Evolutionary conservation across 2,888 invertebrate genomes (phyloP).

Genomic region (Orchestes rusci): DNA sequence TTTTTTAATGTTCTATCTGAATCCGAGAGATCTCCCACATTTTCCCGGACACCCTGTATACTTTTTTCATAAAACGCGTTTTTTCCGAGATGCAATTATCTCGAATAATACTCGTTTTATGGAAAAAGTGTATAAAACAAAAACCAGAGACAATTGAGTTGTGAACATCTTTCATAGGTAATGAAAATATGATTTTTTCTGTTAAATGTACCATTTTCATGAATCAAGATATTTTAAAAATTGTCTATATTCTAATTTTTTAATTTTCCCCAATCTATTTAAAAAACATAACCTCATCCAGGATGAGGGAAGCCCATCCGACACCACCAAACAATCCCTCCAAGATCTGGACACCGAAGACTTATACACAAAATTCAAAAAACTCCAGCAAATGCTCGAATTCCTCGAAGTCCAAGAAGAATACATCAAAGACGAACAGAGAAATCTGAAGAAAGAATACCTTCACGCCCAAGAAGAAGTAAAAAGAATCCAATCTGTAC

Average conservation of each 20-base stretch:
- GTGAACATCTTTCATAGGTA: no score
- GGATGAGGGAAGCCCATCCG: conserved; percentile 64
- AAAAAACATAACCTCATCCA: no score
- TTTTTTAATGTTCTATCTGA: no score
- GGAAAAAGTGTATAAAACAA: no score
- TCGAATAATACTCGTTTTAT: no score
- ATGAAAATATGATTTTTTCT: no score
- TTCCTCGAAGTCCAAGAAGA: conserved; percentile 98
- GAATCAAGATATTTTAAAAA: neutral
- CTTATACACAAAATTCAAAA: conserved; percentile 94
- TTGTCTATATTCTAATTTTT: neutral
- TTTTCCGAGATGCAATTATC: no score
- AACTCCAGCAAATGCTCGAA: conserved; percentile 92
- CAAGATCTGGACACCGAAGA: conserved; percentile 88
- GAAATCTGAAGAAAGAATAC: conserved; percentile 97
- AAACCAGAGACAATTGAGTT: no score
- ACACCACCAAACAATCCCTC: conserved; percentile 61
- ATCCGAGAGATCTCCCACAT: no score
- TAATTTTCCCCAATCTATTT: no score
- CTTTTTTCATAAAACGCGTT: no score
- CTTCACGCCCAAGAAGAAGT: conserved; percentile 97
- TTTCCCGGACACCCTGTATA: no score
- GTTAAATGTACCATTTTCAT: conserved; percentile 1
- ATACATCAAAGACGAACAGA: conserved; percentile 98
- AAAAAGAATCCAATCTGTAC: conserved; percentile 97